Percentiles rank a stretch among this genome's conserved stretches.
These are phyloP conservation scores for Conus canariensis DNA, from an alignment of 2,888 invertebrate species.

Conservation along the genomic window DNA sequence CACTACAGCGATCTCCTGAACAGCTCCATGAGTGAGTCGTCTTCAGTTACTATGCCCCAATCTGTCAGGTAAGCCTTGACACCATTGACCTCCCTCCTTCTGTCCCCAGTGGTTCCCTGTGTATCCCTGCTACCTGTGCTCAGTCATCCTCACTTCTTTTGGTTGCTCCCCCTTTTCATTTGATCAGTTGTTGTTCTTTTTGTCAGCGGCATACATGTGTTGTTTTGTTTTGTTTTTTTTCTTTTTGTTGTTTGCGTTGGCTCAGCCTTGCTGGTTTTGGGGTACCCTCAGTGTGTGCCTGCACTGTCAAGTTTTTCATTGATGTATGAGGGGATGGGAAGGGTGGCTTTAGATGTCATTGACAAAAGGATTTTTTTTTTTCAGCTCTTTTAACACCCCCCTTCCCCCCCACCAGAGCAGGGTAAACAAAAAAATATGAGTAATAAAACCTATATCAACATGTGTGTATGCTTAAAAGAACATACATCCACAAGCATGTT, in stretches of 20 bases:
- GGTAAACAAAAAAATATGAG: too few species aligned
- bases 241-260: background rate
- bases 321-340: too few species aligned
- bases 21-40: constrained; percentile 85
- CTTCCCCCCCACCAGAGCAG: too few species aligned
- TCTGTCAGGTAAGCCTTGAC: constrained; percentile 82
- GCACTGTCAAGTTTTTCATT: too few species aligned
- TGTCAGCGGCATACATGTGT: background rate
- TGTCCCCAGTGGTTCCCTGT: background rate
- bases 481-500: too few species aligned
- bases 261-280: background rate
- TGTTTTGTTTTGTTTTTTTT: background rate
- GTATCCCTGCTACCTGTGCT: background rate
- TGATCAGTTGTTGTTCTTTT: too few species aligned
- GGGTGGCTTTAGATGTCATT: background rate
- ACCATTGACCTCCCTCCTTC: background rate
- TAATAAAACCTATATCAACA: too few species aligned
- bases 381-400: too few species aligned
- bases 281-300: background rate
- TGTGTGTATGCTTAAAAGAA: too few species aligned
- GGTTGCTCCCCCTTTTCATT: too few species aligned
- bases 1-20: constrained; percentile 92
- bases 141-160: background rate
- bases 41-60: constrained; percentile 88
- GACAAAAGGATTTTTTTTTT: too few species aligned